phyloP scores from a whole-genome alignment of 2,888 invertebrate genomes.

The Drosophila helvetica region DNA sequence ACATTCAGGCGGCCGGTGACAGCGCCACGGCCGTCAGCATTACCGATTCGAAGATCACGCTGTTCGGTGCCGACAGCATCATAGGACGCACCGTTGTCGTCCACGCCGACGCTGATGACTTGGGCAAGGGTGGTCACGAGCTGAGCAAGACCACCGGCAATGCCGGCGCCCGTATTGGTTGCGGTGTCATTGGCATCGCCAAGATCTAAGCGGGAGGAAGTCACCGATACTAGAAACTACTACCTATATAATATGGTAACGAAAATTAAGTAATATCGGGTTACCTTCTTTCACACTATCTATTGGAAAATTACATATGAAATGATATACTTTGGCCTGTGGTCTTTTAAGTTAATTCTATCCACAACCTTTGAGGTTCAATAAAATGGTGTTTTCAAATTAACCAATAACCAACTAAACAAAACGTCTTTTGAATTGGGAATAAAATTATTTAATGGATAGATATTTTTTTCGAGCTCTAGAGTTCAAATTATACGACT shows the following conservation, averaged over 20 bases:
- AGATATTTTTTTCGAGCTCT: no score
- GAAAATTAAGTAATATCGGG: background rate
- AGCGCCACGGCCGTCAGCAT: slow-evolving; percentile 87
- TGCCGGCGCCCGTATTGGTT: slow-evolving; percentile 89
- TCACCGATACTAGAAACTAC: slow-evolving; percentile 7
- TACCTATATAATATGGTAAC: background rate
- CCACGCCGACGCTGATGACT: slow-evolving; percentile 96
- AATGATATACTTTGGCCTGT: slow-evolving; percentile 35
- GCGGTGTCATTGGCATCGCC: slow-evolving; percentile 83
- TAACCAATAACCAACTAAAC: slow-evolving; percentile 4
- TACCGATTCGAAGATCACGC: slow-evolving; percentile 87
- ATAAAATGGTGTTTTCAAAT: slow-evolving; percentile 57
- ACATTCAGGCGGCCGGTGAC: slow-evolving; percentile 89
- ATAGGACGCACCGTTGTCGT: slow-evolving; percentile 94
- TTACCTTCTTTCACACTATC: slow-evolving; percentile 31
- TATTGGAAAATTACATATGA: slow-evolving; percentile 27
- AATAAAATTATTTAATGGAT: no score
- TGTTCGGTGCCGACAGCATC: slow-evolving; percentile 90
- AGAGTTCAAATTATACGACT: no score
- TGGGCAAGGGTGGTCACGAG: slow-evolving; percentile 96
- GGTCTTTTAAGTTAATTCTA: slow-evolving; percentile 49
- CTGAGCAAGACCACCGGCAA: slow-evolving; percentile 97
- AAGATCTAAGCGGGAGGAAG: slow-evolving; percentile 72
- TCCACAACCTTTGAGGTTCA: slow-evolving; percentile 46
- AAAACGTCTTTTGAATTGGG: no score